Evolutionary conservation across 2,113 vertebrate species (phyloP).

Genomic region (Illadopsis cleaveri): DNA sequence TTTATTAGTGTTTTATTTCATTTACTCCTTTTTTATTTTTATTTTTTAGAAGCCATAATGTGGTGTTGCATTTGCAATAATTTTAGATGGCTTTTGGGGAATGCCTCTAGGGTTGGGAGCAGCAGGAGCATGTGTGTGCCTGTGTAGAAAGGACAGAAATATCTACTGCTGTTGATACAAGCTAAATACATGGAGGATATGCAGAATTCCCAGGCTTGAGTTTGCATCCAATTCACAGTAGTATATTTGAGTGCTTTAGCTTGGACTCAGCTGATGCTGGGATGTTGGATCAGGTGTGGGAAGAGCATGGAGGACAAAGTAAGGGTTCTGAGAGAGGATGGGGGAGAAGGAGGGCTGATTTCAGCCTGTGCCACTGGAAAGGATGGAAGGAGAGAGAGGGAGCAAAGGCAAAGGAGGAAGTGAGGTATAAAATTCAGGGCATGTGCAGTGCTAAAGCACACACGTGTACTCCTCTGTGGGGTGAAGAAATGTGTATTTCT

Average conservation of each 20-base stretch:
- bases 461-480: not conserved
- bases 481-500: not conserved
- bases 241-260: not conserved
- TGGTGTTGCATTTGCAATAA: conserved; percentile 2
- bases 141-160: not conserved
- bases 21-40: not conserved
- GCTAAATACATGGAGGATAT: not conserved
- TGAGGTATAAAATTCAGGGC: not conserved
- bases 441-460: not conserved
- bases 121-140: not conserved
- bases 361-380: not conserved
- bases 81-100: conserved; percentile 53
- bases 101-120: conserved; percentile 15
- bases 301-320: not conserved
- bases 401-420: not conserved
- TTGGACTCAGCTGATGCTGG: not conserved
- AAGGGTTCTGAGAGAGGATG: not conserved
- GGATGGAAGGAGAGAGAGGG: not conserved
- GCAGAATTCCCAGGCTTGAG: not conserved
- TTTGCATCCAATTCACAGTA: not conserved
- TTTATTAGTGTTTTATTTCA: not conserved
- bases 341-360: not conserved
- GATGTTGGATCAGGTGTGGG: not conserved
- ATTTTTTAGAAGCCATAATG: not conserved
- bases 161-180: not conserved